phyloP scores from a whole-genome alignment of 2,888 invertebrate genomes.

The Pristionchus mayeri region DNA sequence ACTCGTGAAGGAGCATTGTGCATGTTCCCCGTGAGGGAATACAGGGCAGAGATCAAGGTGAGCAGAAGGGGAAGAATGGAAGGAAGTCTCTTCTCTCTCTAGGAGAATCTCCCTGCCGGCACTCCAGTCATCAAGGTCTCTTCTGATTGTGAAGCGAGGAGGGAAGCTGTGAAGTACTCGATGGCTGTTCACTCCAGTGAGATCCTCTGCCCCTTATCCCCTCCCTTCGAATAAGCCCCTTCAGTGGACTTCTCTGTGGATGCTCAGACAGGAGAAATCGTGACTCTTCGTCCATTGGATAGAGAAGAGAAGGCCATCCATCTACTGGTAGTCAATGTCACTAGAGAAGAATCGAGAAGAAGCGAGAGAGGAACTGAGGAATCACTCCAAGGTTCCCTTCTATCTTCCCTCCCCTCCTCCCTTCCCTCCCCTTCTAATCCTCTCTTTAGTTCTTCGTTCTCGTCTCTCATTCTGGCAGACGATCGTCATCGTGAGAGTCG shows the following conservation, averaged over 20 bases:
- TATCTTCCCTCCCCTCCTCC: too few species aligned
- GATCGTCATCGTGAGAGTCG: conserved; percentile 67
- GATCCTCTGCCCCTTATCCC: background rate
- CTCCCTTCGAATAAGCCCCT: too few species aligned
- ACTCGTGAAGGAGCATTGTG: background rate
- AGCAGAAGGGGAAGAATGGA: background rate
- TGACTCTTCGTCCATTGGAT: conserved; percentile 64
- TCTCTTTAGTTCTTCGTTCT: conserved; percentile 37
- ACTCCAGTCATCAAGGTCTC: conserved; percentile 12
- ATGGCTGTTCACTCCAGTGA: conserved; percentile 11
- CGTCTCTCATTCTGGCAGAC: conserved; percentile 66
- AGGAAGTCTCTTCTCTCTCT: background rate
- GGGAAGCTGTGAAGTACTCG: background rate
- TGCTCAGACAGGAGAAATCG: conserved; percentile 64
- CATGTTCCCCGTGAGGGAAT: conserved; percentile 42
- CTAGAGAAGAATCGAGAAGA: conserved; percentile 54
- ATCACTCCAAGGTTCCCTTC: conserved; percentile 45
- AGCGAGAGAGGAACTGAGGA: conserved; percentile 43
- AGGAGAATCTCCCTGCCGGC: conserved; percentile 19
- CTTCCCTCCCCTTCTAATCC: background rate
- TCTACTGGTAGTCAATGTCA: conserved; percentile 68
- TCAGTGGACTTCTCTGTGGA: conserved; percentile 71
- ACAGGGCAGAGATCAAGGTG: conserved; percentile 15
- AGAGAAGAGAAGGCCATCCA: conserved; percentile 69
- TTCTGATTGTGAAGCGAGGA: conserved; percentile 38